Evolutionary conservation across 2,888 invertebrate genomes (phyloP).

Genomic region (Oasisia sp.): DNA sequence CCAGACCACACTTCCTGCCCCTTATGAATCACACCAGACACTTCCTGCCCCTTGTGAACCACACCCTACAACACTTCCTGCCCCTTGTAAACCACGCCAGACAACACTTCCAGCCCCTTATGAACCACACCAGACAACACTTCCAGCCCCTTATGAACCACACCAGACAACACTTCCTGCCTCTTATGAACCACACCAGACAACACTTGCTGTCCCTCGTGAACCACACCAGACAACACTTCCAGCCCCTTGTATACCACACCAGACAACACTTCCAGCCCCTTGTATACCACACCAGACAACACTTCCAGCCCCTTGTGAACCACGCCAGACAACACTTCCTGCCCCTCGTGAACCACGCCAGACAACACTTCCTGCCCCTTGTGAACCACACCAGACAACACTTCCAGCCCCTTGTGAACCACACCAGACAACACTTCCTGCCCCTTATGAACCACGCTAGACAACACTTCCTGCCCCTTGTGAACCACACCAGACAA

Average conservation of each 20-base stretch:
- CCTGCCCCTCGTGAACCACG: too few relatives aligned
- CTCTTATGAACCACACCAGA: too few relatives aligned
- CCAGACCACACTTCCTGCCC: too few relatives aligned
- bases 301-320: neutral
- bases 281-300: too few relatives aligned
- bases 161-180: neutral
- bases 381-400: too few relatives aligned
- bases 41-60: too few relatives aligned
- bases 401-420: neutral
- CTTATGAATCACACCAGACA: neutral
- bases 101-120: neutral
- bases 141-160: too few relatives aligned
- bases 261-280: neutral
- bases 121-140: too few relatives aligned
- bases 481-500: too few relatives aligned
- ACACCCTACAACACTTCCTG: neutral
- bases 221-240: neutral
- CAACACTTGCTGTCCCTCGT: neutral
- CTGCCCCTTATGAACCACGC: too few relatives aligned
- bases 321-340: neutral
- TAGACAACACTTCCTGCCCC: neutral
- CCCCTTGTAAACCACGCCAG: too few relatives aligned
- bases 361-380: neutral
- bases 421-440: neutral
- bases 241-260: too few relatives aligned